A percentile compares a stretch with the other conserved stretches of the same genome.
Evolutionary conservation across 1,140 invertebrate species (phyloP).

Genomic region (Mycetomoellerius zeteki): DNA sequence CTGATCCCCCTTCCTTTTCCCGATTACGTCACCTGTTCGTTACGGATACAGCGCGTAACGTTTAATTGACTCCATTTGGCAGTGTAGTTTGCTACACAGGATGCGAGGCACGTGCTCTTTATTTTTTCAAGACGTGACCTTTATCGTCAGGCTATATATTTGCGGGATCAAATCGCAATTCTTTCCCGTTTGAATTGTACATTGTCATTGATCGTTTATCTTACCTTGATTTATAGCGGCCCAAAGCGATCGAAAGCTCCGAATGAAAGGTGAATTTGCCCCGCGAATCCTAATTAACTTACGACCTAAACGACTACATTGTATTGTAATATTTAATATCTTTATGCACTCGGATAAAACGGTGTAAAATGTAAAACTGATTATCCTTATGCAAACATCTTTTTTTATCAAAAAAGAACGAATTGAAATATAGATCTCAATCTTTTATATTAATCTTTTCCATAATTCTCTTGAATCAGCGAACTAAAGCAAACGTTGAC

Average conservation of each 20-base stretch:
- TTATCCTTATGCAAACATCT: background rate
- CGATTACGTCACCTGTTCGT: constrained; percentile 52
- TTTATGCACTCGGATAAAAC: background rate
- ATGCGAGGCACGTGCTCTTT: constrained; percentile 5
- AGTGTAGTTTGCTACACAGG: background rate
- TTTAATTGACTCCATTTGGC: constrained; percentile 61
- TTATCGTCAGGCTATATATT: constrained; percentile 11
- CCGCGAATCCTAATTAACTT: background rate
- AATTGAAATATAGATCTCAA: background rate
- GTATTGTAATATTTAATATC: constrained; percentile 49
- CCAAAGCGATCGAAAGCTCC: background rate
- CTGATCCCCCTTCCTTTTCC: background rate
- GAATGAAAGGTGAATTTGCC: constrained; percentile 18
- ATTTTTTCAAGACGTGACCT: constrained; percentile 55
- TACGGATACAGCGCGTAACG: constrained; percentile 19
- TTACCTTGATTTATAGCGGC: constrained; percentile 43
- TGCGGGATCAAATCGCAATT: constrained; percentile 54
- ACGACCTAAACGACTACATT: constrained; percentile 4
- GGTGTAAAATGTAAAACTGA: constrained; percentile 14
- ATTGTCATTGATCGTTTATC: constrained; percentile 51
- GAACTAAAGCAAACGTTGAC: background rate
- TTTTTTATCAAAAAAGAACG: background rate
- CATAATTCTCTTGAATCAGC: background rate
- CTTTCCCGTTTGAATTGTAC: constrained; percentile 33
- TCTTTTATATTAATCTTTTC: background rate